Evolutionary conservation across 2,797 vertebrate genomes (phyloP).

Genomic region (Clarias laeviceps): DNA sequence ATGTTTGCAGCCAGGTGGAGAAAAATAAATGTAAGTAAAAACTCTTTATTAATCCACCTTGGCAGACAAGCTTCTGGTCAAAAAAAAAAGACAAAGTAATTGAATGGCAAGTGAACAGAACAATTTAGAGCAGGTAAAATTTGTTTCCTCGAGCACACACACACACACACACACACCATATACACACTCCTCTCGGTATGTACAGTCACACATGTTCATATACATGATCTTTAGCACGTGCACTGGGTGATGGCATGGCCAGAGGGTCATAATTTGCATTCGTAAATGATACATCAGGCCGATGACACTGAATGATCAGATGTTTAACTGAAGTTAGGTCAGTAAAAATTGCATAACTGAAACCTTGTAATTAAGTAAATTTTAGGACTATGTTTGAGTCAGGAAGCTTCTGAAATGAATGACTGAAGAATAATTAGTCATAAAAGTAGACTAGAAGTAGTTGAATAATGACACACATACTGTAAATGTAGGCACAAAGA

Average conservation of each 20-base stretch:
- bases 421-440: not conserved
- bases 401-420: not conserved
- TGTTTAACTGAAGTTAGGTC: slow-evolving; percentile 1
- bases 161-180: not conserved
- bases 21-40: not conserved
- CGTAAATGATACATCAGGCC: not conserved
- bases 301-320: not conserved
- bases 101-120: not conserved
- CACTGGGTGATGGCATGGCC: not conserved
- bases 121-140: not conserved
- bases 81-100: not conserved
- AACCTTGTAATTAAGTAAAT: not conserved
- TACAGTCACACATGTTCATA: not conserved
- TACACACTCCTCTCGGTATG: not conserved
- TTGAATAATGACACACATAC: not conserved
- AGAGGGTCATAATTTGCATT: slow-evolving; percentile 9
- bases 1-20: not conserved
- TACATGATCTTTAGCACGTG: not conserved
- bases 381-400: not conserved
- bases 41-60: not conserved
- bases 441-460: no score
- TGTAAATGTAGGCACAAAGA: not conserved
- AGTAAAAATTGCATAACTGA: slow-evolving; percentile 16
- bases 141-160: not conserved
- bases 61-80: not conserved